phyloP scores from a whole-genome alignment of 2,888 invertebrate genomes.

The Acanthococcus lagerstroemiae region DNA sequence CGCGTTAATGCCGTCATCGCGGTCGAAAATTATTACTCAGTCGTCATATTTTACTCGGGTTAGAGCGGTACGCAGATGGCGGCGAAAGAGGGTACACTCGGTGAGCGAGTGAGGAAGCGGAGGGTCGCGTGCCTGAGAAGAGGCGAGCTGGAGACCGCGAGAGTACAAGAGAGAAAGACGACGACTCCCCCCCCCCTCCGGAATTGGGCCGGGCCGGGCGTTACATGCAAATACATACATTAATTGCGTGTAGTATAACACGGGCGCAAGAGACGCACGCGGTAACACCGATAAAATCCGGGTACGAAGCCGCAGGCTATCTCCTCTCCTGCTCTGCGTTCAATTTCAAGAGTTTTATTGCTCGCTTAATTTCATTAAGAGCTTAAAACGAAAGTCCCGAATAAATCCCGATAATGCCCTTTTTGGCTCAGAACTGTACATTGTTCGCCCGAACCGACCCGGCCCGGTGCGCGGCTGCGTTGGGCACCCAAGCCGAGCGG shows the following conservation, averaged over 20 bases:
- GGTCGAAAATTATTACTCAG: neutral
- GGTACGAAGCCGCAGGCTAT: slow-evolving; percentile 1
- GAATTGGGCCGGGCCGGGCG: too few species aligned
- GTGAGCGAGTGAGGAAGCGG: too few species aligned
- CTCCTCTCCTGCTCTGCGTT: slow-evolving; percentile 13
- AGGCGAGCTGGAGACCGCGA: too few species aligned
- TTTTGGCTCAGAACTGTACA: slow-evolving; percentile 21
- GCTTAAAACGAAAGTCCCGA: slow-evolving; percentile 24
- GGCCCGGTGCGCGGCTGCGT: too few species aligned
- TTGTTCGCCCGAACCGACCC: too few species aligned
- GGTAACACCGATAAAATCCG: neutral
- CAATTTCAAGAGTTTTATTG: slow-evolving; percentile 23
- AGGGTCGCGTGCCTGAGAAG: too few species aligned
- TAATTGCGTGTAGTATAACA: neutral
- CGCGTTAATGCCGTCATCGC: neutral
- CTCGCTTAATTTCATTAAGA: slow-evolving; percentile 27
- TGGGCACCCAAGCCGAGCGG: too few species aligned
- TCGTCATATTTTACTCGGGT: neutral
- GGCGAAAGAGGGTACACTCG: neutral
- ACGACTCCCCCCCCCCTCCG: too few species aligned
- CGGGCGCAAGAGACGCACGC: neutral
- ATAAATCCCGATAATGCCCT: slow-evolving; percentile 28
- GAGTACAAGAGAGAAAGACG: too few species aligned
- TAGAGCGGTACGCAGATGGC: neutral
- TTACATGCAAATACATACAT: neutral